A percentile compares a stretch with the other conserved stretches of the same genome.
Conservation (phyloP, 2,113 vertebrate species). For the Antechinus flavipes region DNA sequence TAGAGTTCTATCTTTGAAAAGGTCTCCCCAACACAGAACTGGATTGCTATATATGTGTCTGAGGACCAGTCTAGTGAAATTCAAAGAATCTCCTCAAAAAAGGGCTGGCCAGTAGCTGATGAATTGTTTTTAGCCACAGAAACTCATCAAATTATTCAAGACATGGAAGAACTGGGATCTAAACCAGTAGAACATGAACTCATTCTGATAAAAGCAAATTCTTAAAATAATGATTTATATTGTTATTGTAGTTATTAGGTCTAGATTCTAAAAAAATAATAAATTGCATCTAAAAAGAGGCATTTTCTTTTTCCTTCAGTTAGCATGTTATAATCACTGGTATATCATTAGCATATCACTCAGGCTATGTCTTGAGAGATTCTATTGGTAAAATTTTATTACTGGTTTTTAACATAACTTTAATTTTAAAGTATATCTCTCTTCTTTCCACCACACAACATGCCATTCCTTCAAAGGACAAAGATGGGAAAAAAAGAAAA, state of each 20-base stretch:
- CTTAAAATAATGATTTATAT: neutral
- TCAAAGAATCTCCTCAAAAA: neutral
- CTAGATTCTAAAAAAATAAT: neutral
- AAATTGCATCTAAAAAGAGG: neutral
- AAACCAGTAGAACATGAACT: neutral
- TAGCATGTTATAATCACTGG: neutral
- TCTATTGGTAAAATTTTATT: neutral
- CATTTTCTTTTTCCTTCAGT: constrained; percentile 32
- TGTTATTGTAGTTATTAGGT: neutral
- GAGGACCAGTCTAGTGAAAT: neutral
- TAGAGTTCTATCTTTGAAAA: neutral
- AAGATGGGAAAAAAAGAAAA: neutral
- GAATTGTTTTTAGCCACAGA: neutral
- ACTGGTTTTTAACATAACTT: neutral
- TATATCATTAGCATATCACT: neutral
- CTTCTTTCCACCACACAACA: neutral
- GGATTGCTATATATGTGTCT: neutral
- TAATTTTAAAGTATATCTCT: neutral
- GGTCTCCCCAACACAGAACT: neutral
- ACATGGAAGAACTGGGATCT: neutral
- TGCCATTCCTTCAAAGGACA: neutral
- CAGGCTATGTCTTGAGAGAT: neutral
- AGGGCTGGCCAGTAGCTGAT: neutral
- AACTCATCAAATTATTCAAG: neutral
- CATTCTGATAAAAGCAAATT: neutral